These are phyloP conservation scores for Embidobia sp. DNA, from an alignment of 2,888 invertebrate species.

Conservation along the genomic window DNA sequence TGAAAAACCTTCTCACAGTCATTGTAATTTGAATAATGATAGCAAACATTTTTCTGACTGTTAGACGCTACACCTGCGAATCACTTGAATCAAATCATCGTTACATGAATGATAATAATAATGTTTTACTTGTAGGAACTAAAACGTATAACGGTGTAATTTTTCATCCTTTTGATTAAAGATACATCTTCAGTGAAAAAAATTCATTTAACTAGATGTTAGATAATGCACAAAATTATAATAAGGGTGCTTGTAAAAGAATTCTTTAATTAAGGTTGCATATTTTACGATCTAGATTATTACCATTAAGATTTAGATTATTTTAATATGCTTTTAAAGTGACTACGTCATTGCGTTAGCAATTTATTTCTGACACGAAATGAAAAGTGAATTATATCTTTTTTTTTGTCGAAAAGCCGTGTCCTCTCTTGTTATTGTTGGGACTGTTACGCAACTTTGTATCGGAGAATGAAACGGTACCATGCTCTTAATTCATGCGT, in stretches of 20 bases:
- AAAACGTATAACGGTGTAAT: slow-evolving; percentile 29
- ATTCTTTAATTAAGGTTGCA: slow-evolving; percentile 57
- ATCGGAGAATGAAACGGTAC: slow-evolving; percentile 33
- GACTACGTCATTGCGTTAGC: slow-evolving; percentile 46
- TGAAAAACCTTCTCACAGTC: no score
- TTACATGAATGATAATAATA: no score
- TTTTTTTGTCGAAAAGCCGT: slow-evolving; percentile 17
- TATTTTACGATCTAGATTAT: slow-evolving; percentile 55
- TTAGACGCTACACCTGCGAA: no score
- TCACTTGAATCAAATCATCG: no score
- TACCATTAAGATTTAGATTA: slow-evolving; percentile 58
- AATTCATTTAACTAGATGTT: slow-evolving; percentile 41
- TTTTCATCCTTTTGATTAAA: slow-evolving; percentile 40
- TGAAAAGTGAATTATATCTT: slow-evolving; percentile 23
- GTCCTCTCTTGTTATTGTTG: slow-evolving; percentile 12
- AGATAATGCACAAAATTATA: slow-evolving; percentile 45
- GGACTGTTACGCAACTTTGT: slow-evolving; percentile 33
- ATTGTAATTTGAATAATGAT: no score
- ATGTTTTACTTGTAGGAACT: slow-evolving; percentile 14
- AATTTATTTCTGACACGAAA: slow-evolving; percentile 30
- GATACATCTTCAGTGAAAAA: slow-evolving; percentile 41
- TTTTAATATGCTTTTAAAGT: slow-evolving; percentile 53
- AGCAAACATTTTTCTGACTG: no score
- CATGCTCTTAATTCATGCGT: slow-evolving; percentile 18
- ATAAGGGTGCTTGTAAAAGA: slow-evolving; percentile 41